A percentile compares a stretch with the other conserved stretches of the same genome.
Evolutionary conservation across 1,140 invertebrate genomes (phyloP).

Genomic region (Agraylea sexmaculata): DNA sequence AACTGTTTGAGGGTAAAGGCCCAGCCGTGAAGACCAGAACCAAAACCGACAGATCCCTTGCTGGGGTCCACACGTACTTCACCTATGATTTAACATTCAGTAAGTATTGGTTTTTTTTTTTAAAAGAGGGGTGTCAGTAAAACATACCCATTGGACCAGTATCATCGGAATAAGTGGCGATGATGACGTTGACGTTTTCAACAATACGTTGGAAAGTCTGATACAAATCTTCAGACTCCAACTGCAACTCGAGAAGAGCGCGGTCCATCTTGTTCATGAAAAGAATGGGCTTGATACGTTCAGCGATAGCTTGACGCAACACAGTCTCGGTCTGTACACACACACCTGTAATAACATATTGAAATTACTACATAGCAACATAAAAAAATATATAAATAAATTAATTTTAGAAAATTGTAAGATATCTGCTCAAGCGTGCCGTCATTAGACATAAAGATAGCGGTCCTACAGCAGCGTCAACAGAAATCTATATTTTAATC

Average conservation of each 20-base stretch:
- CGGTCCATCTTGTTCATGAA: slow-evolving; percentile 99
- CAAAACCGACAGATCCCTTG: slow-evolving; percentile 98
- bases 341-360: slow-evolving; percentile 63
- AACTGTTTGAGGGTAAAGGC: slow-evolving; percentile 99
- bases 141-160: slow-evolving; percentile 88
- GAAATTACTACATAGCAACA: not conserved
- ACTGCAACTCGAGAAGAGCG: slow-evolving; percentile 87
- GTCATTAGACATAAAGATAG: slow-evolving; percentile 53
- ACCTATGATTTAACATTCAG: slow-evolving; percentile 23
- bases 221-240: slow-evolving; percentile 93
- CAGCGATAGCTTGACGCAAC: slow-evolving; percentile 95
- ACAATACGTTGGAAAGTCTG: slow-evolving; percentile 99
- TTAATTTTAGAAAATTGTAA: slow-evolving; percentile 25
- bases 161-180: slow-evolving; percentile 97
- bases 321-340: slow-evolving; percentile 99
- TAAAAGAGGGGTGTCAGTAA: not conserved
- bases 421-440: slow-evolving; percentile 40
- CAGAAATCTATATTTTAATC: slow-evolving; percentile 26
- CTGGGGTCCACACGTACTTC: slow-evolving; percentile 94
- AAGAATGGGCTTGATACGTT: slow-evolving; percentile 96
- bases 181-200: slow-evolving; percentile 99
- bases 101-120: not conserved
- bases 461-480: slow-evolving; percentile 50
- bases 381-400: not conserved
- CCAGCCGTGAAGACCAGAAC: slow-evolving; percentile 98